A percentile compares a stretch with the other conserved stretches of the same genome.
These are phyloP conservation scores for Oligia strigilis DNA, from an alignment of 2,888 invertebrate genomes.

Conservation along the genomic window DNA sequence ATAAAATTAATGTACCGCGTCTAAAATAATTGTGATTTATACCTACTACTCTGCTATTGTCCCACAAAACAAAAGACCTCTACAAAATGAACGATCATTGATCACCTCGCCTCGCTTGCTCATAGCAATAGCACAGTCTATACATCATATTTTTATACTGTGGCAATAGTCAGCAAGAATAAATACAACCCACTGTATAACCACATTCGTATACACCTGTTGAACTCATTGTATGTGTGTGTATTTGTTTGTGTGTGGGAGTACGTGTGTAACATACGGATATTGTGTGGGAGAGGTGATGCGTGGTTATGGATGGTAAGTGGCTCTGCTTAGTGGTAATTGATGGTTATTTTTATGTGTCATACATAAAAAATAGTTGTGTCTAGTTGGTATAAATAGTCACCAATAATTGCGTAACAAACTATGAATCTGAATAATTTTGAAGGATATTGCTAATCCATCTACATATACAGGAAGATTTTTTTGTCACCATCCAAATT, in stretches of 20 bases:
- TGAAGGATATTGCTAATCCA: no score
- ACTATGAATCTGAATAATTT: no score
- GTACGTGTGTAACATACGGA: constrained; percentile 66
- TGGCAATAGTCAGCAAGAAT: neutral
- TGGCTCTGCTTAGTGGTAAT: constrained; percentile 71
- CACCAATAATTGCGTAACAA: no score
- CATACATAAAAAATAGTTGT: neutral
- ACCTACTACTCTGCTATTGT: constrained; percentile 17
- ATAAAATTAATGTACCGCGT: neutral
- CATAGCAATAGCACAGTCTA: neutral
- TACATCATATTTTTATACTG: no score
- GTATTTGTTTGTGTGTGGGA: constrained; percentile 22
- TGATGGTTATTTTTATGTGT: neutral
- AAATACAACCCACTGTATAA: constrained; percentile 51
- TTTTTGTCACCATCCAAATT: no score
- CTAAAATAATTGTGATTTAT: neutral
- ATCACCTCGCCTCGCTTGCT: neutral
- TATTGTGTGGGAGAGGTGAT: constrained; percentile 71
- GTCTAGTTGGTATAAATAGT: neutral
- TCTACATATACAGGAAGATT: no score
- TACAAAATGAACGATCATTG: neutral
- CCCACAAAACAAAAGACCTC: constrained; percentile 8
- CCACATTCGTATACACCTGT: constrained; percentile 74
- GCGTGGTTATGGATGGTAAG: constrained; percentile 66
- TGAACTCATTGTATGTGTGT: constrained; percentile 66